Evolutionary conservation across 2,888 invertebrate species (phyloP), one percentile per base, ranked within the genome.

Genomic region (Ischnura elegans): DNA sequence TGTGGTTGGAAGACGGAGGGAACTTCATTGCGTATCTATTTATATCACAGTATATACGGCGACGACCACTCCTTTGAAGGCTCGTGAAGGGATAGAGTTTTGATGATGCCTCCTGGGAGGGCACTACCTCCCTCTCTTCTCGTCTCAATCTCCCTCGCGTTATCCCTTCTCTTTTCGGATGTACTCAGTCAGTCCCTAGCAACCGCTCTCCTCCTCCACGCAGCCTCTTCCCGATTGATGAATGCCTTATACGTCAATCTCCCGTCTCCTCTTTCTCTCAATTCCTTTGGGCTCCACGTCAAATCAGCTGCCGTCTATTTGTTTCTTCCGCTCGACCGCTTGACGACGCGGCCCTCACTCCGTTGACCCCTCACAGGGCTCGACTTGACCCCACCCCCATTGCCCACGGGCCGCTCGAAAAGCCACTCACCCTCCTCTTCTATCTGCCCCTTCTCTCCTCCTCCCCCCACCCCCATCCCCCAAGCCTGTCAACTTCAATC

Each of bases 261-360:
- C 36, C 10, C 76, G 0, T 19, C 51, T 16, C 36, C 36, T 4
- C 29, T 25, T 13, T 36, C 76, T 10, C 36, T 13, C 76, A 36
- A 36, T 36, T 36, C 36, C 76, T 4, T 10, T 25, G 36, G 36
- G 36, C 76, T 36, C 29, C 29, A 36, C 36, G 29, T 76, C 76
- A 76, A 76, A 25, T 76, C 76, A 36, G 76, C 29, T 36, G 36
- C 2, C 51, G 51, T 36, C 76, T 29, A 76, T 76, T 76, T 76
- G 76, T 76, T 76, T 76, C 76, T 36, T 76, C 76, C 76, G 76
- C 76, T 76, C 36, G 76, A 16, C 76, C 76, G 76, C 29, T 36
- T 3, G 36, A 29, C 76, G 76, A 8, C 16, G 4, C 51, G 51
- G 76, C 16, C 76, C 76, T 21, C 5, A 76, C 10, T 25, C 25